Base-by-base conservation (phyloP, 2,797 vertebrate species). In the Aldrovandia affinis region DNA sequence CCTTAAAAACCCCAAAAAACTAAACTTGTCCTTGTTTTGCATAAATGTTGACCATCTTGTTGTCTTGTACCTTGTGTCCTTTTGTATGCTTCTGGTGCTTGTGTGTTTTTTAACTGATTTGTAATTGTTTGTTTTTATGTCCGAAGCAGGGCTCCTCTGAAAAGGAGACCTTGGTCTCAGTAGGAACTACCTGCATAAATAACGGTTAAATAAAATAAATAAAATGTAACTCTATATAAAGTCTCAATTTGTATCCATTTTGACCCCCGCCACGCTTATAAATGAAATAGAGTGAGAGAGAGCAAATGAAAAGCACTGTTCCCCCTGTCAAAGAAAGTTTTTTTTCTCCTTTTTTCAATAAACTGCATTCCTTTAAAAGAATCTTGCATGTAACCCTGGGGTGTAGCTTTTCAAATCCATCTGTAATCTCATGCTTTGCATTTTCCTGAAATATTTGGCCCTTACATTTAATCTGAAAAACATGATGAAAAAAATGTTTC, bases 271-370 rank as follows among this genome's bases (percentile, higher is more conserved):
- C 55, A 2, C 55, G n/a, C 33, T 33, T n/a, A 3, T n/a, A 63
- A 63, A n/a, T 10, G 15, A 77, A 44, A 36, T 12, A 77, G 20
- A 12, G 12, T 12, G 33, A 30, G 28, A 33, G 65, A 39, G 65
- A 22, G 33, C 33, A 70, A 70, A 70, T 39, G 7, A 70, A 70
- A 70, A 70, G 39, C 33, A 39, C 55, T 57, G 15, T 70, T 36
- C 33, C 33, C 39, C 65, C 5, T 70, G 61, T 28, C 61, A 65
- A 65, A 7, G 61, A 73, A 14, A 73, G 33, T 39, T 39, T 36
- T 70, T 28, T 73, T 68, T 68, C 63, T 68, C 36, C 18, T 59
- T 59, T 47, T 77, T 77, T 77, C 73, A 25, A 77, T 25, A 25
- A 25, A 47, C 73, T 22, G 15, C 18, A 44, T 44, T 77, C 73